phyloP scores from a whole-genome alignment of 2,113 vertebrate species.

The Eubucco bourcierii region DNA sequence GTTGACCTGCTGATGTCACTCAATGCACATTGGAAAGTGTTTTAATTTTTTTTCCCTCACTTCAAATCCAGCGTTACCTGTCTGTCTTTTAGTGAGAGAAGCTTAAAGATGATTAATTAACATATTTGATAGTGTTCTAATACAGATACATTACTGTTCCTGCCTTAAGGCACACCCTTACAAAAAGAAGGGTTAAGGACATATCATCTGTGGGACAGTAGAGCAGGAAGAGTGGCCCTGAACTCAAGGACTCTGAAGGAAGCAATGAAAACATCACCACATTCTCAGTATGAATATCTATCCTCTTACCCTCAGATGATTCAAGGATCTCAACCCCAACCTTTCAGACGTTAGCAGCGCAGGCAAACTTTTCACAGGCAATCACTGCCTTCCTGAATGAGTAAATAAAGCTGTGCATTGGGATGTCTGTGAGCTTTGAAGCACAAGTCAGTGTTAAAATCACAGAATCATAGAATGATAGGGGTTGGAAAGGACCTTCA shows the following conservation, averaged over 20 bases:
- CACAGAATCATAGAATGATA: too few relatives aligned
- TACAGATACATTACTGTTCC: not conserved
- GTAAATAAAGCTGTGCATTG: not conserved
- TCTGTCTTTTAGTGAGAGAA: not conserved
- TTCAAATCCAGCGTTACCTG: not conserved
- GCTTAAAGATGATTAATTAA: not conserved
- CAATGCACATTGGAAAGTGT: not conserved
- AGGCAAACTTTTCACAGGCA: not conserved
- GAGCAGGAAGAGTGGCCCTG: not conserved
- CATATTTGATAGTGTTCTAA: not conserved
- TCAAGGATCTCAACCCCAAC: not conserved
- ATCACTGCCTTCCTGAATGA: not conserved
- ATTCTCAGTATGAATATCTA: not conserved
- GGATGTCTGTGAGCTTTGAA: not conserved
- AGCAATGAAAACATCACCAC: not conserved
- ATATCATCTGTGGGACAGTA: not conserved
- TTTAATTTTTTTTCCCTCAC: not conserved
- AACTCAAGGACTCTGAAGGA: not conserved
- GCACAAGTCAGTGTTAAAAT: not conserved
- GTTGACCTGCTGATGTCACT: not conserved
- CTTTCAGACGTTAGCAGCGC: not conserved
- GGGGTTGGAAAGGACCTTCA: too few relatives aligned
- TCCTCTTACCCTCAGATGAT: not conserved
- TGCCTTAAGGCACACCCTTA: not conserved
- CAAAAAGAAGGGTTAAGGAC: not conserved